Evolutionary conservation across 2,888 invertebrate species (phyloP).

Genomic region (Nasonia oneida): DNA sequence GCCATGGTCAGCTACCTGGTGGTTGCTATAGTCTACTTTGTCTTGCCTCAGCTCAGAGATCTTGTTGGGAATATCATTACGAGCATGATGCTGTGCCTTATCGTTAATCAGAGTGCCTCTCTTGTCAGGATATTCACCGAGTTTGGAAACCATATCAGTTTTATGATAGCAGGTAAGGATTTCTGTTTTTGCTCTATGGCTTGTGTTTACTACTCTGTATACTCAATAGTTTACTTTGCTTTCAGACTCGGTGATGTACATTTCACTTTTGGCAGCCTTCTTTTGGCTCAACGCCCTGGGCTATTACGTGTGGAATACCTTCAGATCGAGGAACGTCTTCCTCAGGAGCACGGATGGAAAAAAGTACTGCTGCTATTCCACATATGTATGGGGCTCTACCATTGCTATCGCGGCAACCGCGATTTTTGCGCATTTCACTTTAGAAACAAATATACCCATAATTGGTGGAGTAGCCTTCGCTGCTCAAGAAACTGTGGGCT

Average conservation of each 20-base stretch:
- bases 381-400: constrained; percentile 89
- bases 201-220: neutral
- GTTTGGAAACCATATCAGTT: constrained; percentile 89
- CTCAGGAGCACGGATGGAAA: constrained; percentile 91
- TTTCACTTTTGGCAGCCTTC: constrained; percentile 89
- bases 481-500: constrained; percentile 88
- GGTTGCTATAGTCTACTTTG: constrained; percentile 90
- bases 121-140: constrained; percentile 90
- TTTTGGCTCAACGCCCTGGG: constrained; percentile 93
- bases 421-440: constrained; percentile 89
- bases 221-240: constrained; percentile 68
- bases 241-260: constrained; percentile 88
- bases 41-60: constrained; percentile 90
- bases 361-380: constrained; percentile 93
- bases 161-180: constrained; percentile 87
- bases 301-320: constrained; percentile 93
- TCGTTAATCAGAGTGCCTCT: constrained; percentile 88
- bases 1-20: constrained; percentile 86
- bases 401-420: constrained; percentile 86
- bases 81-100: constrained; percentile 89
- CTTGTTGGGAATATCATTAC: constrained; percentile 92
- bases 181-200: neutral
- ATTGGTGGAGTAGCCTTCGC: constrained; percentile 75
- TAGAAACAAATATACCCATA: constrained; percentile 84
- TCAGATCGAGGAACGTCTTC: constrained; percentile 92